Evolutionary conservation across 2,113 vertebrate genomes (phyloP).

Genomic region (Sardina pilchardus): DNA sequence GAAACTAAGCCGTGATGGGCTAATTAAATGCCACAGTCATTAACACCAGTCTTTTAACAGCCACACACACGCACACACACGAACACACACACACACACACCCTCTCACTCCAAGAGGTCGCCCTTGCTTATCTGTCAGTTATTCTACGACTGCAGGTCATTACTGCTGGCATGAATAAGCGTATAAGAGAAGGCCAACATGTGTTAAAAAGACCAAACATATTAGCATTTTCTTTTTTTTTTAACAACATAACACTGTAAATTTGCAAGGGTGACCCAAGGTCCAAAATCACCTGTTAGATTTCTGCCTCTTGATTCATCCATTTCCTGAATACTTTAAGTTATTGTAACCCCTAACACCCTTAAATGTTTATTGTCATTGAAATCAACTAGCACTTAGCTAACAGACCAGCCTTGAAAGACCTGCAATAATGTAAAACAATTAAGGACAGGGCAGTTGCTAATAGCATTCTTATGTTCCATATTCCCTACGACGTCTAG

Average conservation of each 20-base stretch:
- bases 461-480: constrained; percentile 15
- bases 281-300: neutral
- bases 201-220: neutral
- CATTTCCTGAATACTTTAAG: neutral
- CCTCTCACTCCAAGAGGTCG: constrained; percentile 38
- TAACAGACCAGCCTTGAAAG: neutral
- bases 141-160: constrained; percentile 28
- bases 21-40: constrained; percentile 42
- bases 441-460: constrained; percentile 8
- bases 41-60: constrained; percentile 45
- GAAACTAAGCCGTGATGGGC: constrained; percentile 45
- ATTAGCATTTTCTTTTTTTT: no score
- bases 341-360: neutral
- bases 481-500: neutral
- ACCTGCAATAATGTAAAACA: neutral
- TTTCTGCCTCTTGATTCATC: neutral
- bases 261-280: neutral
- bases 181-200: neutral
- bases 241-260: neutral
- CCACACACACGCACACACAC: constrained; percentile 29
- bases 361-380: constrained; percentile 2
- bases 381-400: constrained; percentile 16
- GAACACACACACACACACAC: constrained; percentile 23
- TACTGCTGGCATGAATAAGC: neutral
- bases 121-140: constrained; percentile 42